A percentile compares a stretch with the other conserved stretches of the same genome.
phyloP scores from a whole-genome alignment of 2,113 vertebrate genomes.

The Sebastes fasciatus region DNA sequence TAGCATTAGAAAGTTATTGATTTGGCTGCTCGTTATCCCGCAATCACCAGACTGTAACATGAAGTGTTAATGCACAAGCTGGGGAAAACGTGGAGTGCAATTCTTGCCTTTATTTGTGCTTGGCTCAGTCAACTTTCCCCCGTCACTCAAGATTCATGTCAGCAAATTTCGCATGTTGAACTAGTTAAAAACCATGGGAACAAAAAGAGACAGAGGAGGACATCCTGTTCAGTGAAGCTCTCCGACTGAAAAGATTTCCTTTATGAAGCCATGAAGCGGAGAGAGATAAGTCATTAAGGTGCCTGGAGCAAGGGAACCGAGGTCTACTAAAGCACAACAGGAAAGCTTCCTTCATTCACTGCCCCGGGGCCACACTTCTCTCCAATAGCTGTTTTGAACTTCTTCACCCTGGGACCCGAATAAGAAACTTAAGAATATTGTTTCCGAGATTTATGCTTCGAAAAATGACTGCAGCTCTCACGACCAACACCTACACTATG shows the following conservation, averaged over 20 bases:
- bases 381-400: slow-evolving; percentile 24
- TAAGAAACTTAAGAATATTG: slow-evolving; percentile 24
- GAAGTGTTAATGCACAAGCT: slow-evolving; percentile 34
- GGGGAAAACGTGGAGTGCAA: slow-evolving; percentile 10
- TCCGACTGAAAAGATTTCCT: slow-evolving; percentile 50
- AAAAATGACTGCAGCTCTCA: slow-evolving; percentile 7
- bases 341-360: slow-evolving; percentile 50
- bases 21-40: slow-evolving; percentile 41
- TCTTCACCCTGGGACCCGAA: slow-evolving; percentile 29
- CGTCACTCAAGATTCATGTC: slow-evolving; percentile 21
- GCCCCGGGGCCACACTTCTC: slow-evolving; percentile 28
- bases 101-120: slow-evolving; percentile 16
- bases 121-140: slow-evolving; percentile 28
- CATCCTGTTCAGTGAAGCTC: slow-evolving; percentile 29
- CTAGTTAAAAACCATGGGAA: slow-evolving; percentile 6
- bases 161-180: slow-evolving; percentile 23
- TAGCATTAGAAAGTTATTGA: slow-evolving; percentile 44
- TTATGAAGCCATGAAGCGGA: slow-evolving; percentile 18
- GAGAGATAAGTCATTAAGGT: slow-evolving; percentile 53
- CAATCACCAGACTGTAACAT: slow-evolving; percentile 40
- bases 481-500: neutral
- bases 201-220: slow-evolving; percentile 11
- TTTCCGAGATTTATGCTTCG: slow-evolving; percentile 25
- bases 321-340: slow-evolving; percentile 46
- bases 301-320: slow-evolving; percentile 50